Percentiles rank a stretch among this genome's conserved stretches.
Conservation (phyloP, 2,888 invertebrate species). For the Caenorhabditis sulstoni region DNA sequence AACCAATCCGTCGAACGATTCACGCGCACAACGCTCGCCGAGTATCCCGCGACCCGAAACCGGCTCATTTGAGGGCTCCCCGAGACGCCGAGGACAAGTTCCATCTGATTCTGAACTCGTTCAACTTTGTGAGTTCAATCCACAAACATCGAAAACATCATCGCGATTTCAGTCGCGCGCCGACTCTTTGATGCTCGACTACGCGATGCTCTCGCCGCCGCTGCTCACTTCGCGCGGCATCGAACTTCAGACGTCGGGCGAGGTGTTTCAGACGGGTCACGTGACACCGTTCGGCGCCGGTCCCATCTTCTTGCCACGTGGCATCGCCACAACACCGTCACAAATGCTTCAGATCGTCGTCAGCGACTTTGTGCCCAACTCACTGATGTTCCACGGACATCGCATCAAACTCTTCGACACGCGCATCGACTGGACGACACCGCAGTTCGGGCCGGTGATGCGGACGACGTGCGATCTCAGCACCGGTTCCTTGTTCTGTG, state of each 20-base stretch:
- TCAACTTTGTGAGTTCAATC: conserved; percentile 61
- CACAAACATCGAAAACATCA: no score
- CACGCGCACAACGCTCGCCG: conserved; percentile 42
- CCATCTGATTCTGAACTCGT: conserved; percentile 61
- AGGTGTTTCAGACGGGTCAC: conserved; percentile 60
- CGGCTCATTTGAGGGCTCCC: no score
- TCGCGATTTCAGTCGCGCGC: conserved; percentile 76
- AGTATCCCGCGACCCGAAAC: no score
- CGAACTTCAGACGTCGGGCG: conserved; percentile 75
- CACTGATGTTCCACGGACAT: conserved; percentile 79
- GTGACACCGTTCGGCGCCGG: conserved; percentile 70
- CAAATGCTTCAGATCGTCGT: conserved; percentile 73
- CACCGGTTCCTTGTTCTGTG: conserved; percentile 76
- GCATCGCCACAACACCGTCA: conserved; percentile 23
- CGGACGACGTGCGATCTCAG: conserved; percentile 75
- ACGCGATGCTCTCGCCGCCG: conserved; percentile 70
- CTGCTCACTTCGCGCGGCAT: conserved; percentile 67
- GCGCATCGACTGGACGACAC: conserved; percentile 77
- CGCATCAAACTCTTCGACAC: conserved; percentile 78
- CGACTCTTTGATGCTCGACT: conserved; percentile 76
- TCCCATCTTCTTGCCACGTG: conserved; percentile 52
- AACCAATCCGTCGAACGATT: conserved; percentile 32
- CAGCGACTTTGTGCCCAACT: conserved; percentile 78
- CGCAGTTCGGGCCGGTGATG: conserved; percentile 80
- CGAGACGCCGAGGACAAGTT: conserved; percentile 47